Evolutionary conservation across 2,113 vertebrate species (phyloP).

Genomic region (Scalopus aquaticus): DNA sequence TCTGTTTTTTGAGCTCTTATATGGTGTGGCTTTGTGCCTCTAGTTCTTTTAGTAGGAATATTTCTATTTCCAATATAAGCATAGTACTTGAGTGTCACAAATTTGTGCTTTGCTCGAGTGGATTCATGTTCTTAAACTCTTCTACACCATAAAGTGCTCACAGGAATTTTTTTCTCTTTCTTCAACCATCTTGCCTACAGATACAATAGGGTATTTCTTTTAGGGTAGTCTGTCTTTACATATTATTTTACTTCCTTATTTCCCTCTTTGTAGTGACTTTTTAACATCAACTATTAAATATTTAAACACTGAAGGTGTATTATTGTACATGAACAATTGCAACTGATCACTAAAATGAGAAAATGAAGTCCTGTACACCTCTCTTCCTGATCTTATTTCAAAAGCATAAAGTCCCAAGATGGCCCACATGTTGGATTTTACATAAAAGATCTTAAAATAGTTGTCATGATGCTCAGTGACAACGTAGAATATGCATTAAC

Average conservation of each 20-base stretch:
- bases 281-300: not conserved
- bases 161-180: not conserved
- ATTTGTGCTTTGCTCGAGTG: not conserved
- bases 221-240: not conserved
- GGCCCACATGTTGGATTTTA: not conserved
- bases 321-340: not conserved
- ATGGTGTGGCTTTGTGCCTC: not conserved
- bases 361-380: not conserved
- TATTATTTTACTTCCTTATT: not conserved
- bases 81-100: not conserved
- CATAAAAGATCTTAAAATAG: not conserved
- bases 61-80: slow-evolving; percentile 5
- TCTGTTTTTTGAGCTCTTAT: not conserved
- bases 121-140: not conserved
- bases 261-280: not conserved
- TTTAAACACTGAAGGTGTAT: not conserved
- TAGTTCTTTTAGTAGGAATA: not conserved
- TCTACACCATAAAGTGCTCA: not conserved
- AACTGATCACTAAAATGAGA: not conserved
- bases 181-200: not conserved
- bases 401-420: not conserved
- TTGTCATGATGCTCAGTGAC: not conserved
- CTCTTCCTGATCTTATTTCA: not conserved
- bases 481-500: not conserved
- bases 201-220: not conserved